Evolutionary conservation across 2,888 invertebrate genomes (phyloP), one percentile per base, ranked within the genome.

Genomic region (Drosophila recens): DNA sequence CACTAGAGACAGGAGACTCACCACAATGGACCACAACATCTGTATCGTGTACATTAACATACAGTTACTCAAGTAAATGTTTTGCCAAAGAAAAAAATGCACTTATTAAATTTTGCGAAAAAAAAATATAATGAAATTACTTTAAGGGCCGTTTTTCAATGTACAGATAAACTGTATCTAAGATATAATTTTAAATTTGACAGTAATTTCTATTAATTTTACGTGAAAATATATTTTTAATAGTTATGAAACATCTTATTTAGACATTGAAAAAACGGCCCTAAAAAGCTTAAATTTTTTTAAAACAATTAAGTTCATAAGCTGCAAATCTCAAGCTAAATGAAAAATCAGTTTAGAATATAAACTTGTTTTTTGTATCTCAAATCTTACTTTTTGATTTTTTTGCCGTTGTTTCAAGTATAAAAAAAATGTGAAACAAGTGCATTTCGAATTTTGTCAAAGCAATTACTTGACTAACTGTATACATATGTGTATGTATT

Each of bases 1-100:
- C 57, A 27, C 17, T 61, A 17, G 17, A 72, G 56, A 46, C 46
- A 54, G 53, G 42, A 66, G 66, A 67, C 61, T 58, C 51, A 42
- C 23, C 65, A 51, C 38, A 59, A 45, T 42, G 53, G 52, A 53
- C 43, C 61, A 42, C 61, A 42, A 42, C 52, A 42, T 33, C 27
- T 30, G 42, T 51, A 20, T 59, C n/a, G n/a, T 17, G 13, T 15
- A 51, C 15, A 51, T 23, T 10, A 15, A 34, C 11, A 34, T 20
- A 48, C 15, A 46, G n/a, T n/a, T 34, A 23, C 20, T 42, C 10
- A 10, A 38, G 4, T n/a, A n/a, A 38, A n/a, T 38, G n/a, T 38
- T n/a, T 38, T 38, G n/a, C 5, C n/a, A 38, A 3, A 38, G 38
- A 38, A 6, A 38, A 5, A 3, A 36, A n/a, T 38, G n/a, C 2